Conservation (phyloP, 2,113 vertebrate genomes). For the Galeopterus variegatus region DNA sequence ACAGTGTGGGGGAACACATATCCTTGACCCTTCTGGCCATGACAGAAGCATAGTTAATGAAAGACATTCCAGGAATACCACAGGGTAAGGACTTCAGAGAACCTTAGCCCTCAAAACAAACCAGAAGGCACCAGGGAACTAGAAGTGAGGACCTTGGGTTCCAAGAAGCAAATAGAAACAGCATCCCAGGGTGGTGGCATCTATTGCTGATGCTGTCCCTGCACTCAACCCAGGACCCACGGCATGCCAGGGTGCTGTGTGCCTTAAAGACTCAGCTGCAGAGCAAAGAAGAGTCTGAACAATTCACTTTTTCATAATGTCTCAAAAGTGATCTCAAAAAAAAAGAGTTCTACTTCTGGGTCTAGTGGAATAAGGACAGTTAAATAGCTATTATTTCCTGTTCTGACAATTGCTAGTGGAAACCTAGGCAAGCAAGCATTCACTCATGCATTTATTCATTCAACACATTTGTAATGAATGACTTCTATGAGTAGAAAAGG, state of each 20-base stretch:
- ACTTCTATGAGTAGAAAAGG: background rate
- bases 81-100: background rate
- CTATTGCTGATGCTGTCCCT: background rate
- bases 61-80: background rate
- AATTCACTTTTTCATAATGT: background rate
- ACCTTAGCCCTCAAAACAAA: background rate
- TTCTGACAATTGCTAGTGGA: background rate
- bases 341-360: background rate
- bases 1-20: fast-evolving
- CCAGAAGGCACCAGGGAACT: background rate
- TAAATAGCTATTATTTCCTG: background rate
- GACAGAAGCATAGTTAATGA: background rate
- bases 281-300: background rate
- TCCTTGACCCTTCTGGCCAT: background rate
- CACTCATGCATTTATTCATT: background rate
- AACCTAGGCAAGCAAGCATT: background rate
- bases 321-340: background rate
- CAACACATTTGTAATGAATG: background rate
- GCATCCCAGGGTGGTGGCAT: background rate
- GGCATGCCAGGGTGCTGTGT: background rate
- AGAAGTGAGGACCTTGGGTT: background rate
- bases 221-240: background rate
- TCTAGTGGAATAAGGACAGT: background rate
- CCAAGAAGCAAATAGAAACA: constrained; percentile 31
- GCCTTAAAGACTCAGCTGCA: background rate